Percentiles rank a stretch among this genome's conserved stretches.
Conservation (phyloP, 2,113 vertebrate genomes). For the Eulemur macaco region DNA sequence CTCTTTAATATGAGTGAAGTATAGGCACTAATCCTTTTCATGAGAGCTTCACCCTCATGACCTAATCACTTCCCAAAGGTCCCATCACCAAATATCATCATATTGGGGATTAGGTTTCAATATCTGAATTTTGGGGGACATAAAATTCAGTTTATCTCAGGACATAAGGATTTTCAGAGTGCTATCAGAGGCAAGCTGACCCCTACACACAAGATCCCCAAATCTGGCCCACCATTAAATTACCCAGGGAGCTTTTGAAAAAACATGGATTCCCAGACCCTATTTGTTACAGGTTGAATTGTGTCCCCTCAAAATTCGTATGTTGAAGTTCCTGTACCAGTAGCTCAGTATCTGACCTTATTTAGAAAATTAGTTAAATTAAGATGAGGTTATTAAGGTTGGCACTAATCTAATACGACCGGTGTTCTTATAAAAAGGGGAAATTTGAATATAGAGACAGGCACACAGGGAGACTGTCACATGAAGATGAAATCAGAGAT, state of each 20-base stretch:
- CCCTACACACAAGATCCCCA: neutral
- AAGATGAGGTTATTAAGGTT: neutral
- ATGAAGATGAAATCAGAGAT: neutral
- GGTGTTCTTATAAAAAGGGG: neutral
- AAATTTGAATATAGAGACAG: neutral
- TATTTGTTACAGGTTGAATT: neutral
- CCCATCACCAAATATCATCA: neutral
- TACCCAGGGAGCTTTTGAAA: neutral
- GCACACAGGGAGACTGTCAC: neutral
- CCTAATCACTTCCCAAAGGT: no score
- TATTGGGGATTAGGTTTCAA: neutral
- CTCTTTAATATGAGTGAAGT: neutral
- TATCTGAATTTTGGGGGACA: neutral
- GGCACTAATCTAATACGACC: neutral
- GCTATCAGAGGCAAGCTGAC: neutral
- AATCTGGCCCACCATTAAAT: neutral
- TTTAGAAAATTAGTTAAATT: neutral
- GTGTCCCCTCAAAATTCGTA: neutral
- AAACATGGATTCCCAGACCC: neutral
- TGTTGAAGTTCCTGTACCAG: neutral
- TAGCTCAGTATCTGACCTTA: neutral
- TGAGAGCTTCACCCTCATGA: neutral
- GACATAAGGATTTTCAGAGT: neutral
- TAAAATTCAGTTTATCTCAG: neutral
- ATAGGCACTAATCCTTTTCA: neutral